A percentile compares a stretch with the other conserved stretches of the same genome.
Conservation (phyloP, 2,113 vertebrate genomes). For the Notothenia coriiceps region DNA sequence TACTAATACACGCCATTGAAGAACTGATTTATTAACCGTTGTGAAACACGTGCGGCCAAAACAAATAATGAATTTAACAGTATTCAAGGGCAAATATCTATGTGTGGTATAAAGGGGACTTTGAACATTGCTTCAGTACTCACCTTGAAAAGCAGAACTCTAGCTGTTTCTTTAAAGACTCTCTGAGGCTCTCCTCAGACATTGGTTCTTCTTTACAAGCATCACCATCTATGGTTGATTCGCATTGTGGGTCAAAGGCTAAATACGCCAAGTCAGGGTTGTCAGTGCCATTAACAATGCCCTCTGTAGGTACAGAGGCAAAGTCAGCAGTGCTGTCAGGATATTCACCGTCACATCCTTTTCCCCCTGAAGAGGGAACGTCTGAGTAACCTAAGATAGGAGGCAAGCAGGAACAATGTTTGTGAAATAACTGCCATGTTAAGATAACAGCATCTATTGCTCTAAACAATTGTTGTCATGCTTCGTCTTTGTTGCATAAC, state of each 20-base stretch:
- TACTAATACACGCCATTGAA: background rate
- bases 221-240: conserved; percentile 78
- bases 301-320: conserved; percentile 46
- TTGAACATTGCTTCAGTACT: background rate
- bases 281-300: conserved; percentile 66
- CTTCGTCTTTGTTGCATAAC: conserved; percentile 6
- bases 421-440: conserved; percentile 43
- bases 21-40: background rate
- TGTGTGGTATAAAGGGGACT: background rate
- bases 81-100: background rate
- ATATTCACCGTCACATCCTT: conserved; percentile 65
- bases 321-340: conserved; percentile 50
- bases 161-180: conserved; percentile 93
- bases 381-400: conserved; percentile 66
- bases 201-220: conserved; percentile 77
- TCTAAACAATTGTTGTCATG: conserved; percentile 12
- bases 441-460: background rate
- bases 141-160: conserved; percentile 98
- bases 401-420: background rate
- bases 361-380: conserved; percentile 56
- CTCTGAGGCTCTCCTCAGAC: conserved; percentile 89
- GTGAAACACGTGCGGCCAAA: background rate
- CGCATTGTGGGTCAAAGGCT: conserved; percentile 65
- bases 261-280: conserved; percentile 66
- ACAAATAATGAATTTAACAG: background rate